Evolutionary conservation across 2,113 vertebrate species (phyloP), one percentile per base, ranked within the genome.

Genomic region (Callipepla squamata): DNA sequence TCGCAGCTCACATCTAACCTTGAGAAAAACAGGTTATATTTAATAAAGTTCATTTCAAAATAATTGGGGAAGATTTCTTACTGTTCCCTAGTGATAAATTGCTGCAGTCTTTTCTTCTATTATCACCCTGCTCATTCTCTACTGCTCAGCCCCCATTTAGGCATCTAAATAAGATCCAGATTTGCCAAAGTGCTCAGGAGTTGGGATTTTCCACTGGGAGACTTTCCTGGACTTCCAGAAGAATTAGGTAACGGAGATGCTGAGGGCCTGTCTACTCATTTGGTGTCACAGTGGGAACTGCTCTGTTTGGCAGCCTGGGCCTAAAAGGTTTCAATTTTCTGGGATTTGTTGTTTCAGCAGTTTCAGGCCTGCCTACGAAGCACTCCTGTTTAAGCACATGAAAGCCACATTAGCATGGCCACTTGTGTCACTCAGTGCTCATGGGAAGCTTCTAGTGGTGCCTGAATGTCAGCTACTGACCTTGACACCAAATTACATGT

Each of bases 121-220:
- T 96, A 87, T 95, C 82, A 88, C 85, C 82, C 62, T 81, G 44
- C 90, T 90, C 85, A 85, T 75, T 42, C 79, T 94, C 61, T 79
- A n/a, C 80, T 50, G 19, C 80, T 94, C 85, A 83, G 65, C 28
- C 61, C 75, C 2, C 13, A 44, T 61, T 94, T 94, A 87, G 81
- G 82, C 81, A 65, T 74, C 91, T 94, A 96, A 96, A 96, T 93
- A 91, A 92, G 93, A 92, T 92, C 95, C 95, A 96, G 95, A 94
- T 94, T 95, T 94, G 51, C 72, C 34, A 15, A 78, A 94, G 93
- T 88, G 95, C 87, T 94, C 38, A 6, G 73, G 86, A 93, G 38
- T 81, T 81, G 68, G 48, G 61, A 68, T 38, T 67, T 85, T 94
- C 92, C 85, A 87, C 47, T 0, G 34, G 90, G 92, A 94, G 69